phyloP scores from a whole-genome alignment of 2,888 invertebrate genomes.

The Noctua pronuba region DNA sequence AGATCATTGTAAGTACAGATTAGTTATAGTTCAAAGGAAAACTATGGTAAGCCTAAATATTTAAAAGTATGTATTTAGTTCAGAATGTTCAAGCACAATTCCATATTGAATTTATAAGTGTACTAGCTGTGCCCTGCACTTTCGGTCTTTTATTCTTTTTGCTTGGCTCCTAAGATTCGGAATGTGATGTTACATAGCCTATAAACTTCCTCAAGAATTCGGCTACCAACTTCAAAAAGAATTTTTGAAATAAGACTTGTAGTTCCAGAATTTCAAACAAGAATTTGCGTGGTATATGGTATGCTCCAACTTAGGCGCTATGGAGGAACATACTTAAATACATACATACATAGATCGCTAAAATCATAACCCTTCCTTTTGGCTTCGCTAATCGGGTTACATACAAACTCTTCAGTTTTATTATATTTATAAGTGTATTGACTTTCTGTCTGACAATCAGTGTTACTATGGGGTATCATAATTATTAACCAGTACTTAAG shows the following conservation, averaged over 20 bases:
- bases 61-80: not conserved
- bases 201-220: not conserved
- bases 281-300: too few species aligned
- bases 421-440: too few species aligned
- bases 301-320: too few species aligned
- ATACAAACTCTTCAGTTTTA: not conserved
- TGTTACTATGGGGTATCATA: too few species aligned
- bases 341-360: too few species aligned
- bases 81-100: not conserved
- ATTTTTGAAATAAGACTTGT: not conserved
- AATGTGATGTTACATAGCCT: not conserved
- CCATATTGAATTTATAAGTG: not conserved
- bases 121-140: not conserved
- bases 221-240: not conserved
- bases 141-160: not conserved
- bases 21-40: not conserved
- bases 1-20: too few species aligned
- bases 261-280: not conserved
- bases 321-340: too few species aligned
- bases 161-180: not conserved
- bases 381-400: too few species aligned
- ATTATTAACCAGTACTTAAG: too few species aligned
- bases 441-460: too few species aligned
- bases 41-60: not conserved
- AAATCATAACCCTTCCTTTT: too few species aligned